These are phyloP conservation scores for Petaurus breviceps DNA, from an alignment of 2,113 vertebrate species.

Conservation along the genomic window DNA sequence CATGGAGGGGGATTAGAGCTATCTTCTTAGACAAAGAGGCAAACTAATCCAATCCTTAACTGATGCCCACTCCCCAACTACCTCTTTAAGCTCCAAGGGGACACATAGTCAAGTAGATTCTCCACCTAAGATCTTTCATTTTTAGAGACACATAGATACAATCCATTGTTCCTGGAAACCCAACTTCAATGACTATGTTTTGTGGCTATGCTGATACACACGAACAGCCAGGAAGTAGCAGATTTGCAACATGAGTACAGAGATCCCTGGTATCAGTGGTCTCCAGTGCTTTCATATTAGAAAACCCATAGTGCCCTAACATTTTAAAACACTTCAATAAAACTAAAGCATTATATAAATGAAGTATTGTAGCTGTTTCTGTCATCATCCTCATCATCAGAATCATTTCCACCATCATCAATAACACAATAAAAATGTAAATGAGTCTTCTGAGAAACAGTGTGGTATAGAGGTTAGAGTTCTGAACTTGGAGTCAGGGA, in stretches of 20 bases:
- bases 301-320: not conserved
- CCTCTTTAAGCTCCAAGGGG: not conserved
- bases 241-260: not conserved
- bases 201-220: not conserved
- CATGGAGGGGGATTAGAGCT: not conserved
- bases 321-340: not conserved
- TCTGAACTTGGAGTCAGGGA: not conserved
- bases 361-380: not conserved
- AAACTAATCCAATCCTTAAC: not conserved
- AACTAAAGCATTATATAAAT: not conserved
- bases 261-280: not conserved
- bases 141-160: not conserved
- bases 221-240: not conserved
- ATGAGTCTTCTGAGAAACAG: not conserved
- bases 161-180: not conserved
- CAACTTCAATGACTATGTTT: not conserved
- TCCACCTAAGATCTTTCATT: not conserved
- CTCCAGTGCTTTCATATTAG: not conserved
- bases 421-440: not conserved
- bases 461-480: not conserved
- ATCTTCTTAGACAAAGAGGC: not conserved
- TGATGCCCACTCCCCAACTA: not conserved
- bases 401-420: not conserved
- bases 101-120: not conserved
- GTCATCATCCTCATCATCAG: not conserved